Evolutionary conservation across 2,113 vertebrate species (phyloP), one percentile per base, ranked within the genome.

Genomic region (Dascyllus trimaculatus): DNA sequence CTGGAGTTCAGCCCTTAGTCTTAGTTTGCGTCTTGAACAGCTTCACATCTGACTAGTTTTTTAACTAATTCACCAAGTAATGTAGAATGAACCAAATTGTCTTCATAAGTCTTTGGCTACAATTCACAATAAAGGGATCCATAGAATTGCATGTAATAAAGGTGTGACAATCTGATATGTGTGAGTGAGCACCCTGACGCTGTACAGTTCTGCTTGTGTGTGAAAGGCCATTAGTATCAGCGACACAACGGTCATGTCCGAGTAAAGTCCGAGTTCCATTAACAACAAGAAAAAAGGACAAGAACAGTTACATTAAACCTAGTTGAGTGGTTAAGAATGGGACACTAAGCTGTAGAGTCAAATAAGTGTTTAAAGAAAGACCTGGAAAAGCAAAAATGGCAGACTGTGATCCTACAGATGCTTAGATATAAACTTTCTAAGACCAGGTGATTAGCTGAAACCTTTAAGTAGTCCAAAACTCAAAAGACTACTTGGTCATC

Each of bases 61-160:
- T 9, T 24, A 25, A 46, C 62, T 26, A 56, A 68, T 73, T 78
- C 26, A 62, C 46, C 22, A 29, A 68, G 49, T 43, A 1, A 56
- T 56, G 45, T 5, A 64, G 43, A 71, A 69, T 32, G 11, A 64
- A 60, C 66, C 63, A 48, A 84, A 61, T 63, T 43, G 45, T 78
- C 82, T 48, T 51, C 4, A 5, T 68, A 66, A 64, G 70, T 90
- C 88, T 93, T 93, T 93, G 92, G 92, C 81, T 82, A 82, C 57
- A 70, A 19, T 68, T 86, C 79, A 85, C 76, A 75, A 80, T 90
- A 91, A 90, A 88, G 88, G 86, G 87, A 85, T 89, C 15, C 15
- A 32, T 69, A 75, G 59, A 81, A 45, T 77, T 83, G 81, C 85
- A 84, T 89, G 54, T 35, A 85, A 82, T 64, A 78, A 70, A 87